These are phyloP conservation scores for Bubalus kerabau DNA, from an alignment of 2,113 vertebrate species.

Conservation along the genomic window DNA sequence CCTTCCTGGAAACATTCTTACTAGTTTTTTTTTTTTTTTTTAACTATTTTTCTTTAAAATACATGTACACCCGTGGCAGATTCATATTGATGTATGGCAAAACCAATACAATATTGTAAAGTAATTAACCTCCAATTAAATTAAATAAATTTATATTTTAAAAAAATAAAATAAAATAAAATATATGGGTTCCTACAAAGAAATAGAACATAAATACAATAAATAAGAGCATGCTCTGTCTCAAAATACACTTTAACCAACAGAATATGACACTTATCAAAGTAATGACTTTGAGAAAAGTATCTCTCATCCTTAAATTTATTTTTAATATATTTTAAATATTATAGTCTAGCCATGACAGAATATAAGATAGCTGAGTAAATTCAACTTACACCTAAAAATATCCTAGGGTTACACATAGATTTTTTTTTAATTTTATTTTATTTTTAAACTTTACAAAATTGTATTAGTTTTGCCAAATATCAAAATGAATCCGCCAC, in stretches of 20 bases:
- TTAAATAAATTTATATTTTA: no score
- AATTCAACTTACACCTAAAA: conserved; percentile 13
- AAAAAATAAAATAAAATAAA: neutral
- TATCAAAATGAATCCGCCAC: no score
- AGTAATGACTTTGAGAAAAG: neutral
- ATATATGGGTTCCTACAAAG: neutral
- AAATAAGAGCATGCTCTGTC: neutral
- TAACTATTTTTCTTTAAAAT: neutral
- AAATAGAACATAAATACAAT: neutral
- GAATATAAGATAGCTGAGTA: neutral
- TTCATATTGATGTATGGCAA: no score
- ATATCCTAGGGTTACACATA: conserved; percentile 1
- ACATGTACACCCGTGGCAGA: neutral
- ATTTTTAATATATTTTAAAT: conserved; percentile 37
- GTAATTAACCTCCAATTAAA: no score
- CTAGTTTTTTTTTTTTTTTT: neutral
- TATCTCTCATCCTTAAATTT: neutral
- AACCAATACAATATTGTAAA: no score
- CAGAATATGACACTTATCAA: neutral
- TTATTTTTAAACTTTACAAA: neutral
- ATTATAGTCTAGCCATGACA: neutral
- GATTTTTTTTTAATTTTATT: conserved; percentile 23
- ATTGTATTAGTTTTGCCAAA: no score
- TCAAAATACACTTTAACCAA: neutral
- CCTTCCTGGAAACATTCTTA: neutral